Base-by-base conservation (phyloP, 1,140 invertebrate genomes). In the Drosophila sturtevanti region DNA sequence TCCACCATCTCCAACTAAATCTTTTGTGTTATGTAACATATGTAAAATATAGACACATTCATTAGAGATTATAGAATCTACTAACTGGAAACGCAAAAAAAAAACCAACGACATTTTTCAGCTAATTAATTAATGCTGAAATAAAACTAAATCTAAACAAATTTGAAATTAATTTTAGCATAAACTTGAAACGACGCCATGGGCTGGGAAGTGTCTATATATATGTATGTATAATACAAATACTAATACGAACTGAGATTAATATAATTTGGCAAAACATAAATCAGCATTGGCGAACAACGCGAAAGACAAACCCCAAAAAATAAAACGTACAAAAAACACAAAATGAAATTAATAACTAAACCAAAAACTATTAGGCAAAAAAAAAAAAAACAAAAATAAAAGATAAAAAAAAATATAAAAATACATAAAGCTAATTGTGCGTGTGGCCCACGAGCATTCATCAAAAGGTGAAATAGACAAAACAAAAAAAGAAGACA, bases 361-460 rank as follows among this genome's bases (percentile, higher is more conserved):
- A 48, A 48, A 48, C 41, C 2, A 21, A 48, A 48, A 48, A 48
- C 41, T 48, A 61, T 31, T 68, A 54, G 51, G 41, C 37, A 60
- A 62, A 66, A 31, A 55, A 62, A 35, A 52, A 38, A n/a, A 52
- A 59, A 66, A 58, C 6, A 48, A 21, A 24, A 11, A 37, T 37
- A 55, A 68, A 61, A 24, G 63, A 54, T 35, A 59, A 44, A 48
- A 61, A 65, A 44, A 59, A 66, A 35, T 44, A 44, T 21, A 51
- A 59, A 71, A n/a, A n/a, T n/a, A 54, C 6, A 41, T 18, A 24
- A 9, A 41, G 51, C 61, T 70, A 55, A 80, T 80, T 55, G 65
- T 51, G 66, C 79, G 82, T 82, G 55, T 82, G 82, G 72, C 71
- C 82, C 79, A 82, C 63, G 82, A 81, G 66, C 75, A 87, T 86